phyloP scores from a whole-genome alignment of 1,140 invertebrate genomes.

The Matsumurasca onukii region DNA sequence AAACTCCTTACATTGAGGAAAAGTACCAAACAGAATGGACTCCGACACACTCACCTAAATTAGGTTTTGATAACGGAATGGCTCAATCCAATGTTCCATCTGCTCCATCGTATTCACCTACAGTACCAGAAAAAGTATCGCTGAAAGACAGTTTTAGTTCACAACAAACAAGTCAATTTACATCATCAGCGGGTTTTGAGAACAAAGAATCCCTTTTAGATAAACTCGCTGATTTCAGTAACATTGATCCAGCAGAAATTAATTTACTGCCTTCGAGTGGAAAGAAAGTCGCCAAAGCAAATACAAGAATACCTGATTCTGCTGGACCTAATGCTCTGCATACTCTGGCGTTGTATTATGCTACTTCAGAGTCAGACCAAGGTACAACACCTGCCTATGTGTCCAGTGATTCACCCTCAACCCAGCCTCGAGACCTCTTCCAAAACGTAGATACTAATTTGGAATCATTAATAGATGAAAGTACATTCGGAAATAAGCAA shows the following conservation, averaged over 20 bases:
- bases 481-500: too few relatives aligned
- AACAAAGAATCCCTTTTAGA: not conserved
- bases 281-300: not conserved
- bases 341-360: conserved; percentile 74
- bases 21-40: not conserved
- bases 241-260: conserved; percentile 16
- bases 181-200: not conserved
- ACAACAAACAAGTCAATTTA: not conserved
- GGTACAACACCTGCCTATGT: conserved; percentile 17
- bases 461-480: too few relatives aligned
- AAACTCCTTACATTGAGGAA: not conserved
- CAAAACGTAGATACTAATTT: too few relatives aligned
- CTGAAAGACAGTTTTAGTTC: not conserved
- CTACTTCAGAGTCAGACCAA: conserved; percentile 51
- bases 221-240: conserved; percentile 21
- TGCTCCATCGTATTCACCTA: not conserved
- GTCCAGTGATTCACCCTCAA: not conserved
- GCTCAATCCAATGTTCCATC: too few relatives aligned
- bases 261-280: not conserved
- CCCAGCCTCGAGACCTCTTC: too few relatives aligned
- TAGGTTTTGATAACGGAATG: too few relatives aligned
- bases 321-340: conserved; percentile 72
- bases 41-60: not conserved
- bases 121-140: not conserved
- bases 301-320: conserved; percentile 46